phyloP scores from a whole-genome alignment of 2,797 vertebrate genomes.

The Alca torda region DNA sequence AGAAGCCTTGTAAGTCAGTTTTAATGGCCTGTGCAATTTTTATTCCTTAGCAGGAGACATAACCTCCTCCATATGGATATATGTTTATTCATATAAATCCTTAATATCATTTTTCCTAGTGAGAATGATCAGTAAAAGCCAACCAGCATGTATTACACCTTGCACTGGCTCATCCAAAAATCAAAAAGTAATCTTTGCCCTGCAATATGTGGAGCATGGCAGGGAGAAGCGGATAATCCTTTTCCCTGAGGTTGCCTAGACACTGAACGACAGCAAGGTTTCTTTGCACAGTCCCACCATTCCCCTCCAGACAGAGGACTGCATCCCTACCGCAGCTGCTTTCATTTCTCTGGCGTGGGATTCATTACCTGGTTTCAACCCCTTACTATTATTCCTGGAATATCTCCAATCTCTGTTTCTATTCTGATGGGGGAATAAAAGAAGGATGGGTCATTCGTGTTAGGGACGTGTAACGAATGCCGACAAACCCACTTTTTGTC shows the following conservation, averaged over 20 bases:
- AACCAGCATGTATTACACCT: neutral
- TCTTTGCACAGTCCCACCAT: neutral
- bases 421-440: neutral
- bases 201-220: neutral
- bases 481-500: neutral
- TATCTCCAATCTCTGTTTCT: neutral
- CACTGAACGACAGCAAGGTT: neutral
- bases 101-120: slow-evolving; percentile 21
- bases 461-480: neutral
- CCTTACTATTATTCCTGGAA: neutral
- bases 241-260: neutral
- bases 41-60: slow-evolving; percentile 41
- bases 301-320: neutral
- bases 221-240: neutral
- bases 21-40: slow-evolving; percentile 55
- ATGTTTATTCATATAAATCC: slow-evolving; percentile 68
- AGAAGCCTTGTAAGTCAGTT: slow-evolving; percentile 60
- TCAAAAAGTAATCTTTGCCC: neutral
- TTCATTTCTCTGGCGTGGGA: neutral
- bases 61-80: slow-evolving; percentile 45
- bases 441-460: neutral
- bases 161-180: neutral
- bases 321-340: neutral
- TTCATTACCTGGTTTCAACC: neutral
- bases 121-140: slow-evolving; percentile 18